Conservation (phyloP, 2,888 invertebrate genomes). For the Oxytorus armatus region DNA sequence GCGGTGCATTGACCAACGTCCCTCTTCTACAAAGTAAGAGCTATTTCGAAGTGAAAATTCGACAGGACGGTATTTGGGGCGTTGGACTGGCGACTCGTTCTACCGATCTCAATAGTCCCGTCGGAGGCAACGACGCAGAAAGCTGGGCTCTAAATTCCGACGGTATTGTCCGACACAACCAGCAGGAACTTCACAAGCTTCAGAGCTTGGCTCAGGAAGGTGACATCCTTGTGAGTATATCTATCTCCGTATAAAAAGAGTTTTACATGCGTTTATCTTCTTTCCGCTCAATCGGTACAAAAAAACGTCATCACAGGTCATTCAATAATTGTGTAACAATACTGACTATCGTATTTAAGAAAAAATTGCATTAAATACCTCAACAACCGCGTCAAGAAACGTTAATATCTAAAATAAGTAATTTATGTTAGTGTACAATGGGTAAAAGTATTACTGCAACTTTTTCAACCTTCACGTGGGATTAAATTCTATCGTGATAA, state of each 20-base stretch:
- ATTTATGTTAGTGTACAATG: too few relatives aligned
- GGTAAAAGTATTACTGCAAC: too few relatives aligned
- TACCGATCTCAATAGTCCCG: constrained; percentile 92
- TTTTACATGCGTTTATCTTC: too few relatives aligned
- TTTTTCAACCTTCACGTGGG: too few relatives aligned
- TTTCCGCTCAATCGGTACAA: too few relatives aligned
- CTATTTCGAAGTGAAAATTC: constrained; percentile 99
- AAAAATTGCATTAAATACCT: too few relatives aligned
- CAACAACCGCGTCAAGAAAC: too few relatives aligned
- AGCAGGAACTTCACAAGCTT: constrained; percentile 88
- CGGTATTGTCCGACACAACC: constrained; percentile 93
- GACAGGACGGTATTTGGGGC: constrained; percentile 98
- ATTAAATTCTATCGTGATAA: too few relatives aligned
- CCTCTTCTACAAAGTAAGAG: constrained; percentile 98
- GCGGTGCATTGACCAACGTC: constrained; percentile 96
- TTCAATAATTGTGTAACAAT: too few relatives aligned
- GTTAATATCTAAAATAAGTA: too few relatives aligned
- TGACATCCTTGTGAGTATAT: constrained; percentile 90
- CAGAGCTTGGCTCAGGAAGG: constrained; percentile 92
- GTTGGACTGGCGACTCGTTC: constrained; percentile 96
- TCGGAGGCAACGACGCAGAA: constrained; percentile 93
- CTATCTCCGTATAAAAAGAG: not conserved
- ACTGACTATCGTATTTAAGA: too few relatives aligned
- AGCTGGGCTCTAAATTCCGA: constrained; percentile 98
- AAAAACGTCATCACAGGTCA: too few relatives aligned